Evolutionary conservation across 2,113 vertebrate species (phyloP), one percentile per base, ranked within the genome.

Genomic region (Suricata suricatta): DNA sequence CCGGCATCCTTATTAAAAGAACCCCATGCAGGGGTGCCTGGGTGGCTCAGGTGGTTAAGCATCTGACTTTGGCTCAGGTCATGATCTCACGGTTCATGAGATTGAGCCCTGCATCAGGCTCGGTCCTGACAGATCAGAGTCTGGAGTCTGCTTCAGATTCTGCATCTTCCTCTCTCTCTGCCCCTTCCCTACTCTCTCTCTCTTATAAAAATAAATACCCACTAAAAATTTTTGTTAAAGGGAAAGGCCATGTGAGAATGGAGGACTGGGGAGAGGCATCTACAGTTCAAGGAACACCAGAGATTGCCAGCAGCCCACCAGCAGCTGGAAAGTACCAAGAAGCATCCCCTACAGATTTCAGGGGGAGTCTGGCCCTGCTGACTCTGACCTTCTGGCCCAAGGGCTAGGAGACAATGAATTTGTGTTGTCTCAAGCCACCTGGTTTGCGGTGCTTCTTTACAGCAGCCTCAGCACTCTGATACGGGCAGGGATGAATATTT

Each of bases 351-450:
- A 1, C 19, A 4, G 0, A 0, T n/a, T 52, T 74, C 64, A 71
- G 77, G 76, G 64, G 3, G 4, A 33, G 7, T 1, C 0, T 0
- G 0, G 17, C 3, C 68, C 27, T 29, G 3, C 44, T 29, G 5
- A 16, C 17, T 15, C 15, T 68, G 38, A 38, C 47, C 21, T 41
- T 76, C 54, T 38, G 71, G 13, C 16, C 38, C 57, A 7, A 64
- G 16, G 85, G 31, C 79, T 33, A 1, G 11, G 14, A 50, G n/a
- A 64, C 25, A n/a, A 60, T 3, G 44, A 7, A 3, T 69, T 50
- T 44, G 66, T 88, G 16, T 71, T 63, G 21, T 81, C 83, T 80
- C 47, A 16, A 91, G 63, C 25, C 23, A 8, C 14, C 5, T 2
- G 3, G 19, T 74, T 6, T 76, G 13, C 0, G 1, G 5, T 8